Base-by-base conservation (phyloP, 2,797 vertebrate genomes). In the Molossus alvarezi region DNA sequence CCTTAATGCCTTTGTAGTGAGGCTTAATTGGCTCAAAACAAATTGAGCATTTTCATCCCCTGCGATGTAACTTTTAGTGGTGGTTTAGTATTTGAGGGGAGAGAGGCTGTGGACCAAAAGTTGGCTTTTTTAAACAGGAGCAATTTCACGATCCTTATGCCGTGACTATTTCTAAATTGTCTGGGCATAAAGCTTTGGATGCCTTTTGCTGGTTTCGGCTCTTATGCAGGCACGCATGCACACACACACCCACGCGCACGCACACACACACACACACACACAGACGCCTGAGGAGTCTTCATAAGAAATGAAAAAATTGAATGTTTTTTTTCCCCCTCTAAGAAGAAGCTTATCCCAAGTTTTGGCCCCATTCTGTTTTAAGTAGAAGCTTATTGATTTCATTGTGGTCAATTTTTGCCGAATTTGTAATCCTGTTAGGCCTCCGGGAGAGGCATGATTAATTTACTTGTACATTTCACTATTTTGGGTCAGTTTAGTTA, bases 351-450 rank as follows among this genome's bases (percentile, higher is more conserved):
- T 8, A 5, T 65, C 55, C 21, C 9, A 95, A 97, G 94, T 97
- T 96, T 92, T 80, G 88, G 75, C 41, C 25, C 53, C 6, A 0
- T 85, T 96, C 13, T 1, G 25, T 83, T 81, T 80, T 92, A 92
- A 73, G 82, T 17, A 73, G 89, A 58, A 37, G 41, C 37, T 37
- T 87, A 93, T 69, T 71, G 95, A 94, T 91, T 84, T 91, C 76
- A 0, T 4, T 20, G 37, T 60, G 89, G 82, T 90, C 91, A 91
- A 27, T 90, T 94, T 97, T 94, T 80, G 87, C 81, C 8, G 72
- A 91, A 90, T 97, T 95, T 92, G 95, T 97, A 87, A 93, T 97
- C 93, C 91, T 64, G 82, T 88, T 88, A 82, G 87, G 81, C 79
- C 87, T 85, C 76, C 0, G 0, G 90, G 96, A 85, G 72, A 95